These are phyloP conservation scores for Chascanopsetta lugubris DNA, from an alignment of 2,113 vertebrate species.

Conservation along the genomic window DNA sequence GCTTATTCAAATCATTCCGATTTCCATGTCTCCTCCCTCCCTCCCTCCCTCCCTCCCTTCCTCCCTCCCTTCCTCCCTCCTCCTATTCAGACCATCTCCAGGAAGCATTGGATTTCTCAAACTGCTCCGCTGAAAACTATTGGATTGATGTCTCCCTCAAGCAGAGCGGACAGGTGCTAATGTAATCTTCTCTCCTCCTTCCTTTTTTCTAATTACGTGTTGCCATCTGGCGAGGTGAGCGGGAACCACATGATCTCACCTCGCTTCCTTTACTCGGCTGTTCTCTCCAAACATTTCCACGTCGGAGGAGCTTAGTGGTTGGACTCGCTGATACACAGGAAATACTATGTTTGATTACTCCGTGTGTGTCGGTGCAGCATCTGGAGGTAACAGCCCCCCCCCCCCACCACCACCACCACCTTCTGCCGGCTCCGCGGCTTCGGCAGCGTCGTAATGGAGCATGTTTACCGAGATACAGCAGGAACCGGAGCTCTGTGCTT, in stretches of 20 bases:
- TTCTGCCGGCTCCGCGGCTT: background rate
- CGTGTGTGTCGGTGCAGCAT: background rate
- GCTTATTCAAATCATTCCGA: constrained; percentile 42
- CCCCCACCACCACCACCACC: background rate
- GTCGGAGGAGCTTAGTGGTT: constrained; percentile 7
- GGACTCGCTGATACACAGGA: background rate
- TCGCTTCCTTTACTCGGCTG: constrained; percentile 32
- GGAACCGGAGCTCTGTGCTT: no score
- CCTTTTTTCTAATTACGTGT: constrained; percentile 76
- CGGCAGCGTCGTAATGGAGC: background rate
- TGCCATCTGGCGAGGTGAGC: constrained; percentile 73
- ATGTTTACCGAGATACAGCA: background rate
- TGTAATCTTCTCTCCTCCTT: constrained; percentile 66
- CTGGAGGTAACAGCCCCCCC: background rate
- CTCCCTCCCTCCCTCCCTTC: constrained; percentile 28
- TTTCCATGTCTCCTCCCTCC: constrained; percentile 44
- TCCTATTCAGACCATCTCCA: constrained; percentile 46
- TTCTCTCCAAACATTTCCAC: constrained; percentile 21
- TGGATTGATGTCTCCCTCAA: constrained; percentile 75
- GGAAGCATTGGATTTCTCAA: constrained; percentile 40
- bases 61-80: constrained; percentile 24
- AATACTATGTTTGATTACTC: background rate
- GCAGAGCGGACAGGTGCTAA: constrained; percentile 71
- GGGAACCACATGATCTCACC: constrained; percentile 41
- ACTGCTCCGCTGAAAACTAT: constrained; percentile 48